Evolutionary conservation across 2,113 vertebrate genomes (phyloP), one percentile per base, ranked within the genome.

Genomic region (Petromus typicus): DNA sequence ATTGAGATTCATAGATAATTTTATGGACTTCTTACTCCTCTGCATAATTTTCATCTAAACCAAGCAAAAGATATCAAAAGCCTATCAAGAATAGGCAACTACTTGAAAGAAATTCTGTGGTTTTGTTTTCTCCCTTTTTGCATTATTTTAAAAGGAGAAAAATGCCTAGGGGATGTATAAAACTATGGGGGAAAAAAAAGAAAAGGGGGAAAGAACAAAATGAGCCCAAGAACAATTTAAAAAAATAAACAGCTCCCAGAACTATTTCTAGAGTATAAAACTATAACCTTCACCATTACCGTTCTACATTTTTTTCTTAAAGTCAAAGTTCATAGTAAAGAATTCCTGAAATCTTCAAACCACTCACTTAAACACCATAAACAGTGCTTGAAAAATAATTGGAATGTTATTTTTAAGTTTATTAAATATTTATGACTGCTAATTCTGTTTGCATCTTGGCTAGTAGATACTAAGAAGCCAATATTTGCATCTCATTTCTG

Each of bases 311-410:
- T 63, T 48, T 91, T 57, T 51, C 30, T 73, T 87, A 13, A 79
- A 91, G 56, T 88, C 5, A 16, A 64, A 43, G 32, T 48, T 94
- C 64, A 34, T 9, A 2, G 23, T 56, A 57, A 69, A 48, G 48
- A 61, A 43, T 91, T n/a, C 69, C 64, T 89, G 20, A 56, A 71
- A 56, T 16, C 20, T 63, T 59, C n/a, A 10, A 91, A 79, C 37
- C 80, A 79, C 32, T 37, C 61, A 71, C 54, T 89, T 89, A 95
- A 84, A 84, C n/a, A 23, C 79, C 20, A n/a, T n/a, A 86, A 69
- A 67, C 8, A 57, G 23, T 27, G n/a, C 13, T 86, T 89, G 45
- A 56, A 73, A 81, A 90, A 57, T 73, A 22, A 56, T 43, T 0
- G 37, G 32, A 79, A 16, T 64, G 25, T 84, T 71, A 25, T 56